Evolutionary conservation across 23 tunicate species (phyloP), one percentile per base, ranked within the genome.

Genomic region (Halocynthia roretzi): DNA sequence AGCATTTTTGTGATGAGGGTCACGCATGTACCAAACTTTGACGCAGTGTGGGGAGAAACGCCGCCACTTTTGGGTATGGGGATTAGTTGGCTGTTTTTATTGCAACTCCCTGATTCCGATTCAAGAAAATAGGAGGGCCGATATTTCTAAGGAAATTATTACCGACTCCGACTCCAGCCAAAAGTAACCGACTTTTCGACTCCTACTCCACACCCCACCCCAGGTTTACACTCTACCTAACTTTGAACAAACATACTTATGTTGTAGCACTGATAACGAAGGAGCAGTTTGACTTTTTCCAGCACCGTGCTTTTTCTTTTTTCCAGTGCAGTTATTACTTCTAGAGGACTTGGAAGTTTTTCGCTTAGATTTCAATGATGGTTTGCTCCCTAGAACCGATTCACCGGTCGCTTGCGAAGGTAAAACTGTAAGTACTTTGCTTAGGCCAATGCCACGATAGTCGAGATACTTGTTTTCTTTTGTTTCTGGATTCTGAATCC

Each of bases 241-340:
- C 17, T 14, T 58, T 4, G 2, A 58, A 58, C 15, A 20, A 11
- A 11, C 70, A 5, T 2, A 65, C 70, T 65, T 65, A 40, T 15
- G 15, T 15, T 65, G 70, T 2, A 65, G 19, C 10, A 65, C 70
- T 20, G n/a, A 10, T 48, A 65, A 48, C 0, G 70, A 65, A 65
- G 70, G 31, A 65, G 70, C 70, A 65, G 48, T 65, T 9, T 8
- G 19, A 65, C 19, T 65, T 15, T 65, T 40, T 8, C 70, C 70
- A 65, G 70, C 15, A 6, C 10, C 31, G 22, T 65, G 70, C 19
- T 15, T 65, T 2, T 65, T 65, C 70, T 65, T 65, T 65, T 65
- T 65, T 8, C 70, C 70, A 15, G 5, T 2, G 10, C 70, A 0
- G 19, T 40, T 65, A 65, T 20, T 11, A 15, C 19, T 65, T 20